Evolutionary conservation across 2,113 vertebrate species (phyloP), one percentile per base, ranked within the genome.

Genomic region (Heterotis niloticus): DNA sequence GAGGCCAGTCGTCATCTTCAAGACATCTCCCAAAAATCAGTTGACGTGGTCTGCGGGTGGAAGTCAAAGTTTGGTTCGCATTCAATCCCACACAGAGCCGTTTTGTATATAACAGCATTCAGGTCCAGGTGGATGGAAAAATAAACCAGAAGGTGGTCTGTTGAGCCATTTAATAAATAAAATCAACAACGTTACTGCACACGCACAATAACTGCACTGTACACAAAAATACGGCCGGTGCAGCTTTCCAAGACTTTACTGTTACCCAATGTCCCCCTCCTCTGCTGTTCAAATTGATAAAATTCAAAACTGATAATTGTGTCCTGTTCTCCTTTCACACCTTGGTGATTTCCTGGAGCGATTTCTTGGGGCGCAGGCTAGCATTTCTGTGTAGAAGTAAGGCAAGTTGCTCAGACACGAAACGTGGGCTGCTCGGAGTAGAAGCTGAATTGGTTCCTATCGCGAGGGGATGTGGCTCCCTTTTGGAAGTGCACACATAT

Each of bases 1-100:
- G 26, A 26, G 23, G n/a, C 16, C 44, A 77, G 64, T 67, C 76
- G 52, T 76, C 44, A 13, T 64, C 75, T 23, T 77, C 34, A 29
- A 72, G 54, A 5, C 34, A 24, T 74, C 71, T 59, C 18, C 3
- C 23, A 74, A n/a, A 74, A 74, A 74, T 73, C 52, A n/a, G 18
- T 11, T 29, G 71, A 74, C 7, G 51, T 34, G 26, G 60, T 24
- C 16, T 3, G 5, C 13, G 59, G 16, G 56, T 64, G 23, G 26
- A 18, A 44, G 34, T 44, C 34, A 44, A 2, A 44, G 34, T 44
- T 44, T 44, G 34, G 34, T 44, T 44, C 34, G 7, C 23, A 17
- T 57, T 13, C 26, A 17, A 18, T 62, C 57, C 0, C 28, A 64
- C 18, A 44, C 26, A 34, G 10, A 75, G 11, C 28, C 28, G 2